phyloP scores from a whole-genome alignment of 2,888 invertebrate genomes.

The Drosophila longiperda region DNA sequence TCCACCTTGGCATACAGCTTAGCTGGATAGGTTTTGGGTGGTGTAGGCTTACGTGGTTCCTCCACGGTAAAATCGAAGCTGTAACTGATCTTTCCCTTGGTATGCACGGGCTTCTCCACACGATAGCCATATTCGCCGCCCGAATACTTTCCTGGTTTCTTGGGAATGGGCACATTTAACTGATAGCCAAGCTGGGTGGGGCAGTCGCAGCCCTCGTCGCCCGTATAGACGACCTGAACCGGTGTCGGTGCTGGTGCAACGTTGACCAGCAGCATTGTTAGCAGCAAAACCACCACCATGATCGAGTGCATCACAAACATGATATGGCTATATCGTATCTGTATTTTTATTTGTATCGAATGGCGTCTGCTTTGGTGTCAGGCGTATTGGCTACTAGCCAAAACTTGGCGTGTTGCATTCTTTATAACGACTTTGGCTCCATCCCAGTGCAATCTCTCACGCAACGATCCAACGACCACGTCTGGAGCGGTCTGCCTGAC shows the following conservation, averaged over 20 bases:
- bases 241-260: constrained; percentile 48
- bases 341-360: constrained; percentile 22
- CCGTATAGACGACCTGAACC: constrained; percentile 76
- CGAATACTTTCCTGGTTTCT: constrained; percentile 43
- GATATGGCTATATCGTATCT: not conserved
- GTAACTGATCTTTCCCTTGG: constrained; percentile 75
- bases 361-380: constrained; percentile 48
- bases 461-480: constrained; percentile 54
- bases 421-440: constrained; percentile 62
- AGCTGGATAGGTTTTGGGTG: constrained; percentile 49
- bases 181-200: constrained; percentile 74
- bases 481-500: constrained; percentile 46
- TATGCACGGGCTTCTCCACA: constrained; percentile 72
- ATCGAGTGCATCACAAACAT: constrained; percentile 37
- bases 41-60: constrained; percentile 71
- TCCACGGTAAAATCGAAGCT: constrained; percentile 82
- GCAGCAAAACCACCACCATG: constrained; percentile 15
- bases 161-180: constrained; percentile 70
- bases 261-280: constrained; percentile 6
- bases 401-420: constrained; percentile 53
- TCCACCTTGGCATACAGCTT: constrained; percentile 77
- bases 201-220: constrained; percentile 80
- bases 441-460: constrained; percentile 60
- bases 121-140: constrained; percentile 74
- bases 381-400: constrained; percentile 67